Evolutionary conservation across 2,888 invertebrate species (phyloP), one percentile per base, ranked within the genome.

Genomic region (Troides aeacus): DNA sequence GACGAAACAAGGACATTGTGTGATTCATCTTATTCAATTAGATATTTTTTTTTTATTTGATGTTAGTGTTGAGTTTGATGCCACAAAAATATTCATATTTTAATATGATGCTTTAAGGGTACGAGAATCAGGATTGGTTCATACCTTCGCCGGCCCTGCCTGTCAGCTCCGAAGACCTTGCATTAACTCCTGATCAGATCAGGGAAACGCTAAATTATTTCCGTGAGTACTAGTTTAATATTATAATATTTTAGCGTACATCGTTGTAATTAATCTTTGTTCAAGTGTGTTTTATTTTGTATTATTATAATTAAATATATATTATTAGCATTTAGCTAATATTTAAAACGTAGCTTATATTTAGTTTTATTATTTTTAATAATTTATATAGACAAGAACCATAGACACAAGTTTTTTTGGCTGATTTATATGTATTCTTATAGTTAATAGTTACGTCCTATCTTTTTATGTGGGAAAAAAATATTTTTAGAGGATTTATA

Each of bases 161-260:
- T 76, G 92, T 95, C 77, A 94, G 94, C 76, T 94, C 96, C 82
- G 94, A 94, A 77, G 96, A 97, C 81, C 93, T 96, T 79, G 96
- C 96, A 81, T 93, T 99, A 76, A 97, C 97, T 70, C 97, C 97
- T 93, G 98, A 98, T 89, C 97, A 98, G 93, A 97, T 98, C 92
- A 96, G 97, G 89, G 98, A 98, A 93, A 98, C 98, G 70, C 95
- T 99, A 81, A 98, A 98, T 94, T 99, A 99, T 94, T 99, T 99
- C 93, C 96, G 98, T 99, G 92, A 97, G 98, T 97, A 92, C 75
- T 66, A 36, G 62, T 62, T 50, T 46, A 66, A 30, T 42, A 18
- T 50, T 50, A 50, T 36, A 60, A 50, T 18, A 50, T 50, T 50
- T 50, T 15, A 50, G 50, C 50, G 18, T 50, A 15, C 5, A 15